Base-by-base conservation (phyloP, 2,113 vertebrate species). In the Stigmatopora nigra region DNA sequence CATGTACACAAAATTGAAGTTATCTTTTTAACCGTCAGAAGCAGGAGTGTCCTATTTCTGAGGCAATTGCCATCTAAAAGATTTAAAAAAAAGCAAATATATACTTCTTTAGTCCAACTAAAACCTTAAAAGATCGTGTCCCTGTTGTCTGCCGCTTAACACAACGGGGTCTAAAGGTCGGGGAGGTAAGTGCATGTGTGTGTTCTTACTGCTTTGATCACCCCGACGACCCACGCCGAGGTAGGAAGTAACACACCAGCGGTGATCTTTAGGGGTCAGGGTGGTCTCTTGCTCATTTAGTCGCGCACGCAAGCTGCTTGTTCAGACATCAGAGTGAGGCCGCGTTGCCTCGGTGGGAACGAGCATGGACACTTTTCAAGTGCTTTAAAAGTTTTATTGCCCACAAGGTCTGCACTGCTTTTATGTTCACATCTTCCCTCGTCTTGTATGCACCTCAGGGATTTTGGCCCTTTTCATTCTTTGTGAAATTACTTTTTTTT, bases 171-270 rank as follows among this genome's bases (percentile, higher is more conserved):
- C 69, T 73, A 75, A 67, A 76, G 83, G 83, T 88, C 70, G 78
- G 38, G 63, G 67, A 60, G 55, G 72, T 80, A 72, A 66, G 64
- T 77, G 76, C 51, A 44, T 61, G 79, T 86, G 79, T 85, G 85
- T 81, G 84, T 84, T 85, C 80, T 66, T 48, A 4, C 22, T 31
- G 60, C 85, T 87, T 89, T 88, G 86, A 88, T 88, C 78, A 68
- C 63, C 31, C 17, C 16, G 22, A 13, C 68, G 70, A 64, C 63
- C 62, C 77, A 75, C 78, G 77, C 69, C 20, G 61, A 56, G 69
- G 72, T 80, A 82, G 84, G 86, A 87, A 86, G 82, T 86, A 81
- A 83, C 84, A 82, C 76, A 53, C 79, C 3, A 22, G 51, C 19
- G 41, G 72, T 81, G 81, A 81, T 80, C 78, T 84, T 77, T 79